Conservation (phyloP, 1,140 invertebrate species). For the Idris sp. region DNA sequence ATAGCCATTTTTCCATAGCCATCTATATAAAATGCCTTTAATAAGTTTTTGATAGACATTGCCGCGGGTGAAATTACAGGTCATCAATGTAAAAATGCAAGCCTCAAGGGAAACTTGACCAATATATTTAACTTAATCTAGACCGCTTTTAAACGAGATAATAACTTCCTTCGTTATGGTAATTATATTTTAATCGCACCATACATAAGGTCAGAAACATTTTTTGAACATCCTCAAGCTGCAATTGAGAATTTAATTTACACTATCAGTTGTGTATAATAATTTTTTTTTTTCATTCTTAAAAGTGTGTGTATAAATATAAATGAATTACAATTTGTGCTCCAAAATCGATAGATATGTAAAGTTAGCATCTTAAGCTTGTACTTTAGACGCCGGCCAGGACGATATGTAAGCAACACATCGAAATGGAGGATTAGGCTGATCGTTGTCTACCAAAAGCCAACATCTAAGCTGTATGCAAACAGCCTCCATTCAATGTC, state of each 20-base stretch:
- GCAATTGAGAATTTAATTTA: too few relatives aligned
- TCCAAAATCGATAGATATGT: constrained; percentile 47
- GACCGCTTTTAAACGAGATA: constrained; percentile 4
- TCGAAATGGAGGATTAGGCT: constrained; percentile 58
- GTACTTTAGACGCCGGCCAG: constrained; percentile 38
- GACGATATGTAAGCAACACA: constrained; percentile 67
- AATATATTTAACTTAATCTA: constrained; percentile 34
- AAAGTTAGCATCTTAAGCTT: constrained; percentile 48
- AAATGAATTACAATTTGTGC: constrained; percentile 3
- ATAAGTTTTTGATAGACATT: constrained; percentile 76
- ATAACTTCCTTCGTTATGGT: background rate
- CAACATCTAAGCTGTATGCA: constrained; percentile 67
- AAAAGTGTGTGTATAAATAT: background rate
- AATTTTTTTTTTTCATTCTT: too few relatives aligned
- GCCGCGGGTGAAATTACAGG: constrained; percentile 68
- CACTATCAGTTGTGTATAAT: too few relatives aligned
- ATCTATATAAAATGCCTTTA: constrained; percentile 72
- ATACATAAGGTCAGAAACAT: too few relatives aligned
- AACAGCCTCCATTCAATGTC: constrained; percentile 66
- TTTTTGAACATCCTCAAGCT: too few relatives aligned
- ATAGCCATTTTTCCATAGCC: too few relatives aligned
- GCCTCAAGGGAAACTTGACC: constrained; percentile 58
- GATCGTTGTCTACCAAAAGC: constrained; percentile 64
- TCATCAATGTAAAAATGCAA: constrained; percentile 71
- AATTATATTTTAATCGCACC: background rate